Base-by-base conservation (phyloP, 2,797 vertebrate genomes). In the Dipus sagitta region DNA sequence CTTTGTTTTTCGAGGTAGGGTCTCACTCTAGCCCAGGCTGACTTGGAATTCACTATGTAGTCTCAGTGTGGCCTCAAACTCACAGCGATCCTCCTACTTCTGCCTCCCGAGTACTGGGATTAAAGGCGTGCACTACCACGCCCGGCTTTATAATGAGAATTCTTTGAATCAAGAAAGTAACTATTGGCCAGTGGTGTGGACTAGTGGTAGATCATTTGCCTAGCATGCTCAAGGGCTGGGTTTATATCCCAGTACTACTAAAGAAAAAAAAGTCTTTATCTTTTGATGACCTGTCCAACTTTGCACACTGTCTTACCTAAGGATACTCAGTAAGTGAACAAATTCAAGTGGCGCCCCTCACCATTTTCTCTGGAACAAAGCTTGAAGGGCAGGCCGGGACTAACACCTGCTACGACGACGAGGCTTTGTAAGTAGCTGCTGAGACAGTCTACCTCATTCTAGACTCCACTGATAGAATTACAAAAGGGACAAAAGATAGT, bases 281-380 rank as follows among this genome's bases (percentile, higher is more conserved):
- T 93, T 91, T 91, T 52, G 81, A 60, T 42, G 13, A 26, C 30
- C 32, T 38, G 54, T 11, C 67, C 2, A 78, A 38, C 47, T 89
- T 85, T 86, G 71, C n/a, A 89, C 83, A 58, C 75, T 68, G 20
- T 91, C 68, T 87, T 93, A 85, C 34, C 58, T 71, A 86, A 91
- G 65, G 75, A 90, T 71, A 93, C 28, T 70, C 21, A 74, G 30
- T 71, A 93, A 93, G 11, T 89, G 71, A 97, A 94, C 11, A 88
- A 77, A 92, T 0, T 72, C 58, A 95, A 76, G n/a, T 79, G 76
- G 91, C 91, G 71, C 1, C 32, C 42, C 34, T 88, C 23, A 91
- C 82, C 62, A 67, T 71, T 78, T 76, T 80, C 86, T 90, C n/a
- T 92, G 38, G n/a, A 83, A 68, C 23, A 64, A 82, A 84, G 47